Conservation (phyloP, 23 tunicate genomes). For the Aplidium turbinatum region DNA sequence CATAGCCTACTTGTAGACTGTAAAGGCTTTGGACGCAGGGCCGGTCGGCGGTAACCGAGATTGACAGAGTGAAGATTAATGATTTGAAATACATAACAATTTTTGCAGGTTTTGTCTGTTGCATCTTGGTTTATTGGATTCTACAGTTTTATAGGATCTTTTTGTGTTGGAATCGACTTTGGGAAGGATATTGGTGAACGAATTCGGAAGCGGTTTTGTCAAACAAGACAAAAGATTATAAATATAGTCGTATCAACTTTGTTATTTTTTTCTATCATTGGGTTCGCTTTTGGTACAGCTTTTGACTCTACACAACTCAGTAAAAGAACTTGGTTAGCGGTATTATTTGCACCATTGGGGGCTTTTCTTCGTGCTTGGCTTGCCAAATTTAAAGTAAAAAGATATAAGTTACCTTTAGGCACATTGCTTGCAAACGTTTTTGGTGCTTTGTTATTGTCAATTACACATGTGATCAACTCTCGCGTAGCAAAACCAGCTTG, state of each 20-base stretch:
- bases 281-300: constrained; percentile 24
- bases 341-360: constrained; percentile 41
- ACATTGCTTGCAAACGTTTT: constrained; percentile 35
- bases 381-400: constrained; percentile 19
- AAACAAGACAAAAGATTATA: constrained; percentile 13
- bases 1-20: too few species aligned
- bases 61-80: too few species aligned
- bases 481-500: not conserved
- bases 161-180: constrained; percentile 50
- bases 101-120: constrained; percentile 48
- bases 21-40: too few species aligned
- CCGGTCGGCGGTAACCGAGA: too few species aligned
- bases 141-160: constrained; percentile 55
- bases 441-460: constrained; percentile 34
- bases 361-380: constrained; percentile 36
- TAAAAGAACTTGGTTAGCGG: constrained; percentile 42
- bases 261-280: not conserved
- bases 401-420: constrained; percentile 30
- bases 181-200: constrained; percentile 39
- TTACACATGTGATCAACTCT: constrained; percentile 13
- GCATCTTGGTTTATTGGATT: constrained; percentile 52
- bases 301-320: constrained; percentile 27
- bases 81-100: too few species aligned
- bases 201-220: constrained; percentile 7
- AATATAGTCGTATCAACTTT: not conserved